Conservation (phyloP, 2,797 vertebrate species). For the Lepidocolaptes lacrymiger region DNA sequence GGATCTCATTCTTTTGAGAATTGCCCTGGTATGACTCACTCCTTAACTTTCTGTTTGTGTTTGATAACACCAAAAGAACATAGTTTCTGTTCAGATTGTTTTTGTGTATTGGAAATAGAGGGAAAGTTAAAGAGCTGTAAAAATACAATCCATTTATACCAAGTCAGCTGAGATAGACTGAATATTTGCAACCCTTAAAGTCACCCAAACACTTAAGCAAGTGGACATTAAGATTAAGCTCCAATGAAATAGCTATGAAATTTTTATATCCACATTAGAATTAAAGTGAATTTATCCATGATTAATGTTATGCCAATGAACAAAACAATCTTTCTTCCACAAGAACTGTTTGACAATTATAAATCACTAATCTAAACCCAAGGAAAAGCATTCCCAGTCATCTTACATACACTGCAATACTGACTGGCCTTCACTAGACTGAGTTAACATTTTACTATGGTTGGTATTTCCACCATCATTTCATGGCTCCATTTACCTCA, state of each 20-base stretch:
- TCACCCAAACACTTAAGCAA: conserved; percentile 23
- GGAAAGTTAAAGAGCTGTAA: conserved; percentile 19
- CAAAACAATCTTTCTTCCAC: conserved; percentile 40
- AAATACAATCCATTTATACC: background rate
- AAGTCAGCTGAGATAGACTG: background rate
- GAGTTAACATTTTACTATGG: background rate
- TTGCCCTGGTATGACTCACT: conserved; percentile 71
- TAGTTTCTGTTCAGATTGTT: background rate
- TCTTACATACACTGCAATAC: background rate
- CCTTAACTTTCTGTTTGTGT: conserved; percentile 76
- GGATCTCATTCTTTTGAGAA: conserved; percentile 81
- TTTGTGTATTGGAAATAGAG: background rate
- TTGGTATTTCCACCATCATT: background rate
- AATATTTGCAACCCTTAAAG: conserved; percentile 5
- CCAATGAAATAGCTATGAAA: conserved; percentile 6
- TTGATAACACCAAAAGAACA: conserved; percentile 75
- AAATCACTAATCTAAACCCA: conserved; percentile 45
- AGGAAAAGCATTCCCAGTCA: conserved; percentile 42
- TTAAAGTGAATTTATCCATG: conserved; percentile 45
- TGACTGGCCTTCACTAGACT: background rate
- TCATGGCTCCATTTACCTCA: background rate
- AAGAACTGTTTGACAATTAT: conserved; percentile 46
- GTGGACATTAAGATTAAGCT: background rate
- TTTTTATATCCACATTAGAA: background rate
- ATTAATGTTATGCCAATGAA: conserved; percentile 58